Evolutionary conservation across 2,113 vertebrate genomes (phyloP).

Genomic region (Chlamydotis undulata): DNA sequence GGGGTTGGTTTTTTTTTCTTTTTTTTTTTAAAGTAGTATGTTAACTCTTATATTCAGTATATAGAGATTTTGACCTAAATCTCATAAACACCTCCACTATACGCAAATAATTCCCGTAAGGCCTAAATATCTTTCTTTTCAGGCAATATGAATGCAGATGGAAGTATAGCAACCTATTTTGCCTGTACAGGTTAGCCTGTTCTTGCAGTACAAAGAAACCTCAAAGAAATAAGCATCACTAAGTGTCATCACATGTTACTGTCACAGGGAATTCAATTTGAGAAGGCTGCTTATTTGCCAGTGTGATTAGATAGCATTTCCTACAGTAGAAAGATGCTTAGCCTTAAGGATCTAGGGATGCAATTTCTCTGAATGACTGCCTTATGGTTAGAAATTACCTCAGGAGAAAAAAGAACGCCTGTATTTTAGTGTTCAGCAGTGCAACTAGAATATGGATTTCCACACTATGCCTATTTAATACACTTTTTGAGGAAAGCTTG

Average conservation of each 20-base stretch:
- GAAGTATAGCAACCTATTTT: not conserved
- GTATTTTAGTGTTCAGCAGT: constrained; percentile 16
- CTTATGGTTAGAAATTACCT: constrained; percentile 50
- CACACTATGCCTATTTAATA: not conserved
- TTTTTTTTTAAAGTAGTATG: not conserved
- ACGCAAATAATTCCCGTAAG: not conserved
- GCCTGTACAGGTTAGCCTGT: not conserved
- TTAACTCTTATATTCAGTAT: not conserved
- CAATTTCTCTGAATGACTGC: constrained; percentile 56
- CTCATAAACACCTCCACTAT: not conserved
- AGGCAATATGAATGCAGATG: not conserved
- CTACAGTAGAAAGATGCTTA: constrained; percentile 53
- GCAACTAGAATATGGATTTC: not conserved
- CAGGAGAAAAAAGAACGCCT: not conserved
- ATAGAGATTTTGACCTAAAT: not conserved
- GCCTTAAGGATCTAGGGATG: constrained; percentile 45
- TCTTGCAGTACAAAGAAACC: not conserved
- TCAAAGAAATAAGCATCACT: not conserved
- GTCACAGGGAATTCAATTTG: constrained; percentile 40
- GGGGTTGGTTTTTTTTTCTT: not conserved
- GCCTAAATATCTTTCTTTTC: not conserved
- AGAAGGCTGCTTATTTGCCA: constrained; percentile 39
- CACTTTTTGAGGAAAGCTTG: not conserved
- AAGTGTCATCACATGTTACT: constrained; percentile 16
- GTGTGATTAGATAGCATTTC: constrained; percentile 54